Percentiles rank a stretch among this genome's conserved stretches.
phyloP scores from a whole-genome alignment of 1,140 invertebrate genomes.

The Pissodes strobi region DNA sequence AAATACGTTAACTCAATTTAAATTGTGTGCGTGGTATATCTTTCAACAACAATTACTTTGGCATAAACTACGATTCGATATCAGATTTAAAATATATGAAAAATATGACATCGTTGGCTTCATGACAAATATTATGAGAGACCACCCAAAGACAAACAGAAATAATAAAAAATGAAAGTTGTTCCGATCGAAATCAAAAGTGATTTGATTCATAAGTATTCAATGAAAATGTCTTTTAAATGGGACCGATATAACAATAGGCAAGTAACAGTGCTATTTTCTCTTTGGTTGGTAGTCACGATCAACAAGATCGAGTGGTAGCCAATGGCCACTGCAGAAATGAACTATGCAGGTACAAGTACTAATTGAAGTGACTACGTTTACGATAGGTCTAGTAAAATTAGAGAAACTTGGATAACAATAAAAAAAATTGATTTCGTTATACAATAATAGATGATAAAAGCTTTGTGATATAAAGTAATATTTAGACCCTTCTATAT shows the following conservation, averaged over 20 bases:
- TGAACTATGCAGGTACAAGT: conserved; percentile 6
- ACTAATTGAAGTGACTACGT: conserved; percentile 15
- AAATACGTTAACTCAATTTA: too few relatives aligned
- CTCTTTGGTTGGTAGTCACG: conserved; percentile 25
- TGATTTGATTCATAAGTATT: conserved; percentile 11
- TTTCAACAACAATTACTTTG: too few relatives aligned
- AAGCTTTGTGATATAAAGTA: too few relatives aligned
- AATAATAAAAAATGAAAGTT: conserved; percentile 8
- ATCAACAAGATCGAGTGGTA: conserved; percentile 17
- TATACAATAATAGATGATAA: too few relatives aligned
- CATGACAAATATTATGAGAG: background rate
- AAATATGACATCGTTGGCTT: background rate
- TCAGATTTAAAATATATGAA: too few relatives aligned
- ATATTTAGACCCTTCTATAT: too few relatives aligned
- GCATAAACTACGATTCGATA: too few relatives aligned
- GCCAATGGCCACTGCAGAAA: conserved; percentile 28
- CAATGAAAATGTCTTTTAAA: conserved; percentile 27
- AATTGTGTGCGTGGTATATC: too few relatives aligned
- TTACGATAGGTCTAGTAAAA: background rate
- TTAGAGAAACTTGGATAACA: background rate
- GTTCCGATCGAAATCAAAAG: background rate
- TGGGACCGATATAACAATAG: conserved; percentile 19
- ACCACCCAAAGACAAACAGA: background rate
- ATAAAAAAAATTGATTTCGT: background rate
- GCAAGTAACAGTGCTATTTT: conserved; percentile 28